Evolutionary conservation across 2,797 vertebrate species (phyloP).

Genomic region (Meriones psammophilus): DNA sequence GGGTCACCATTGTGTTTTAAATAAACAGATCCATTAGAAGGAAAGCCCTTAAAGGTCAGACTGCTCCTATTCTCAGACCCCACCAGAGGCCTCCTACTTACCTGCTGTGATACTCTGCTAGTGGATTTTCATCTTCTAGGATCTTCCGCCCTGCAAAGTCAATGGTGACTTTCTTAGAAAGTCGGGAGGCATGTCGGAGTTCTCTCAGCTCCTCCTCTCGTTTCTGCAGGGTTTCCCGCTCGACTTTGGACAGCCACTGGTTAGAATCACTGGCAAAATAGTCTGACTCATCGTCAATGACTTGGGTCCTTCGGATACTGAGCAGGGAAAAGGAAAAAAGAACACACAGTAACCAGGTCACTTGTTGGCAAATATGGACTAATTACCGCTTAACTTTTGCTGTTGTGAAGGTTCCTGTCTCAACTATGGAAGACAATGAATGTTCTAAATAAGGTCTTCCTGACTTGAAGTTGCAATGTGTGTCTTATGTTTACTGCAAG

Average conservation of each 20-base stretch:
- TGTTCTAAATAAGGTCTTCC: constrained; percentile 44
- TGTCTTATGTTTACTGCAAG: constrained; percentile 16
- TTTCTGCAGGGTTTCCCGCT: constrained; percentile 93
- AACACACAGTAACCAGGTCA: neutral
- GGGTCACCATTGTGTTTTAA: constrained; percentile 20
- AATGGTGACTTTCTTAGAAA: constrained; percentile 94
- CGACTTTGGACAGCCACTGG: constrained; percentile 95
- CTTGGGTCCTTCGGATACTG: constrained; percentile 96
- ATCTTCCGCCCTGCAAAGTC: constrained; percentile 97
- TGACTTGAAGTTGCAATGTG: constrained; percentile 15
- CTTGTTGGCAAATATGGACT: neutral
- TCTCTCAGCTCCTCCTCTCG: constrained; percentile 94
- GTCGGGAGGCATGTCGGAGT: constrained; percentile 94
- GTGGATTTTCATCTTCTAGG: constrained; percentile 91
- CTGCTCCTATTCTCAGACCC: neutral
- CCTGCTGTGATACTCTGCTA: constrained; percentile 94
- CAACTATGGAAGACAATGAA: constrained; percentile 24
- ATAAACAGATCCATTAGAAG: neutral
- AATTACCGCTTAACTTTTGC: neutral
- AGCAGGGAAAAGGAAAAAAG: neutral
- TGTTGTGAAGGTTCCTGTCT: constrained; percentile 7
- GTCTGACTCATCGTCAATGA: constrained; percentile 98
- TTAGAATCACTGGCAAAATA: constrained; percentile 97
- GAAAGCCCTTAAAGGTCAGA: constrained; percentile 37
- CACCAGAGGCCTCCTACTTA: constrained; percentile 81